Conservation (phyloP, 2,113 vertebrate species). For the Etheostoma spectabile region DNA sequence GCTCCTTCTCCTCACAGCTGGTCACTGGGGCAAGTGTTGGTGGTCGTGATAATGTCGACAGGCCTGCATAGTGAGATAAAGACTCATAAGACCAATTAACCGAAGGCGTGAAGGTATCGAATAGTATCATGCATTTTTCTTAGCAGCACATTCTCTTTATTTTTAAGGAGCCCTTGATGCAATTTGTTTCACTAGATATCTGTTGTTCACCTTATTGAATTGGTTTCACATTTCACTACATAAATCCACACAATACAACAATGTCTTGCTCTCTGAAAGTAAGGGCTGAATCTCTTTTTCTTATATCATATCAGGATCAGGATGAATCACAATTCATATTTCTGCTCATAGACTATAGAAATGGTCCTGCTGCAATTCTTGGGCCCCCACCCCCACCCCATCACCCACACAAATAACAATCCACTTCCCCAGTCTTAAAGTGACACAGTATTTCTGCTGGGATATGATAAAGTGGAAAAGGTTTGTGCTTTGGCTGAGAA, state of each 20-base stretch:
- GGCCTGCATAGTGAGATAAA: background rate
- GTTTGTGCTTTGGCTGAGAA: conserved; percentile 4
- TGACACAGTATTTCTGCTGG: background rate
- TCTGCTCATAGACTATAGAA: too few relatives aligned
- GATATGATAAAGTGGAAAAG: background rate
- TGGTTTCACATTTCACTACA: conserved; percentile 18
- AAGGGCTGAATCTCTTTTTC: background rate
- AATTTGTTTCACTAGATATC: conserved; percentile 28
- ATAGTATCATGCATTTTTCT: background rate
- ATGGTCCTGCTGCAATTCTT: conserved; percentile 24
- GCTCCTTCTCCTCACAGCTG: conserved; percentile 35
- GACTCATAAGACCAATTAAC: background rate
- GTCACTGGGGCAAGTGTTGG: conserved; percentile 55
- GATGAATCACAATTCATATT: background rate
- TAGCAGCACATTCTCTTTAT: background rate
- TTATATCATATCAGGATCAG: background rate
- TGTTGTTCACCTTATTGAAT: conserved; percentile 16
- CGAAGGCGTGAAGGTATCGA: too few relatives aligned
- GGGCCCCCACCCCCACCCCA: background rate
- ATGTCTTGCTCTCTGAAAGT: background rate
- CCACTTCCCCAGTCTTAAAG: background rate
- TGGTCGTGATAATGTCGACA: conserved; percentile 1
- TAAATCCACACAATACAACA: background rate
- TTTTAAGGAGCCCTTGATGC: conserved; percentile 7
- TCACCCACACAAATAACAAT: background rate